Evolutionary conservation across 2,888 invertebrate genomes (phyloP).

Genomic region (Helleia helle): DNA sequence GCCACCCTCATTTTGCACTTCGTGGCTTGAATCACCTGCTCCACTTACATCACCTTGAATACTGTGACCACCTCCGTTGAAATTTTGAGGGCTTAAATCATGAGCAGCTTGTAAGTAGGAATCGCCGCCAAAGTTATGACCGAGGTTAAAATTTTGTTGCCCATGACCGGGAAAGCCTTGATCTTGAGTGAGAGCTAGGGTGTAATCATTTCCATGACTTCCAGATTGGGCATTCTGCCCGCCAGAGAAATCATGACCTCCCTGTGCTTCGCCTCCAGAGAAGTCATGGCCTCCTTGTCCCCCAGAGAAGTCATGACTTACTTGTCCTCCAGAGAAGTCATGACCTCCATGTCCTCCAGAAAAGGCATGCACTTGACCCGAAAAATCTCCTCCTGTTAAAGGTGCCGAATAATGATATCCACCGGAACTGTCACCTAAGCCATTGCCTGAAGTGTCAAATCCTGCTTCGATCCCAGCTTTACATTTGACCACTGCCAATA

Average conservation of each 20-base stretch:
- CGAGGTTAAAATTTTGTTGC: slow-evolving; percentile 21
- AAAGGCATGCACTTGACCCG: slow-evolving; percentile 15
- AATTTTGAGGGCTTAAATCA: slow-evolving; percentile 36
- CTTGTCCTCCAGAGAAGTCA: slow-evolving; percentile 22
- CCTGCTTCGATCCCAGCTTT: slow-evolving; percentile 43
- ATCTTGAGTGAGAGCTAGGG: slow-evolving; percentile 25
- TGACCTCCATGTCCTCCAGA: slow-evolving; percentile 22
- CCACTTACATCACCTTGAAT: slow-evolving; percentile 28
- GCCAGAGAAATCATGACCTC: slow-evolving; percentile 27
- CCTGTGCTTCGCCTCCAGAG: slow-evolving; percentile 14
- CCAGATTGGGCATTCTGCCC: slow-evolving; percentile 26
- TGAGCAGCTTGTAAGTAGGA: slow-evolving; percentile 58
- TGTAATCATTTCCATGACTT: slow-evolving; percentile 30
- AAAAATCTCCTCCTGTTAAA: slow-evolving; percentile 14
- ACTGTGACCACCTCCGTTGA: slow-evolving; percentile 27
- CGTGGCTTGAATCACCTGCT: slow-evolving; percentile 13
- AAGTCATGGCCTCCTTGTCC: slow-evolving; percentile 21
- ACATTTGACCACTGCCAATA: slow-evolving; percentile 56
- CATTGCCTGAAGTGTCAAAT: slow-evolving; percentile 26
- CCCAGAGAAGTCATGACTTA: too few relatives aligned
- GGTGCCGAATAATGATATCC: slow-evolving; percentile 25
- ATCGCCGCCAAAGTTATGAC: slow-evolving; percentile 37
- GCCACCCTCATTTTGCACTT: slow-evolving; percentile 24
- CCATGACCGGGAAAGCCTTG: slow-evolving; percentile 21
- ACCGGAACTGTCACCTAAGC: slow-evolving; percentile 19